Evolutionary conservation across 2,113 vertebrate genomes (phyloP), one percentile per base, ranked within the genome.

Genomic region (Turdus rufiventris): DNA sequence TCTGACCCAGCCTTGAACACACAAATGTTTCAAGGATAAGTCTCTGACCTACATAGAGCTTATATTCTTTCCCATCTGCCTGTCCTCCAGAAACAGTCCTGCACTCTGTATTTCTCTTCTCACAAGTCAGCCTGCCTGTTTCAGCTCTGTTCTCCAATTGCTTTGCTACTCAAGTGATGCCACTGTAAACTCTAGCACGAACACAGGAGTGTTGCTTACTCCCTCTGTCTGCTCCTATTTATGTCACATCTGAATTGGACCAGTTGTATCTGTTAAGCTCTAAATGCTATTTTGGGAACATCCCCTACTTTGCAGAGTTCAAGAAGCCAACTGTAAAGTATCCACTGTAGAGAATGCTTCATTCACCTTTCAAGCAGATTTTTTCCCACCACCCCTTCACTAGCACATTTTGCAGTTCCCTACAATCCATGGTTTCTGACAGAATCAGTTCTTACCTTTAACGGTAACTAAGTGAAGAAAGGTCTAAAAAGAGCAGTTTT

Each of bases 171-270:
- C 28, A 75, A 72, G n/a, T 54, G n/a, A 57, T 42, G 38, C 21
- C 70, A 54, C 43, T 21, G 86, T 20, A 84, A 83, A 48, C 73
- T 89, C 70, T 42, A 71, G 45, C 77, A 65, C 0, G 2, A 96
- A 70, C 54, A 75, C n/a, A 20, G 23, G 60, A 57, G 45, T 78
- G 58, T 76, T 91, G 21, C 74, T 85, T 91, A 38, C 18, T 29
- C 84, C 48, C 79, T 75, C 82, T 79, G 56, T 72, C 85, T 91
- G 63, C 34, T 82, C 47, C 81, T 51, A 88, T 76, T 93, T 96
- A 85, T 70, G 78, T 79, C 77, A 73, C 18, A 7, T 26, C 28
- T 57, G 57, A 91, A 87, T 34, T 33, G 34, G 61, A 87, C 62
- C 86, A 76, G 33, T 62, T 76, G 50, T 65, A 75, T 73, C 66